Percentiles rank a stretch among this genome's conserved stretches.
Conservation (phyloP, 2,888 invertebrate species). For the Aleiodes leptofemur region DNA sequence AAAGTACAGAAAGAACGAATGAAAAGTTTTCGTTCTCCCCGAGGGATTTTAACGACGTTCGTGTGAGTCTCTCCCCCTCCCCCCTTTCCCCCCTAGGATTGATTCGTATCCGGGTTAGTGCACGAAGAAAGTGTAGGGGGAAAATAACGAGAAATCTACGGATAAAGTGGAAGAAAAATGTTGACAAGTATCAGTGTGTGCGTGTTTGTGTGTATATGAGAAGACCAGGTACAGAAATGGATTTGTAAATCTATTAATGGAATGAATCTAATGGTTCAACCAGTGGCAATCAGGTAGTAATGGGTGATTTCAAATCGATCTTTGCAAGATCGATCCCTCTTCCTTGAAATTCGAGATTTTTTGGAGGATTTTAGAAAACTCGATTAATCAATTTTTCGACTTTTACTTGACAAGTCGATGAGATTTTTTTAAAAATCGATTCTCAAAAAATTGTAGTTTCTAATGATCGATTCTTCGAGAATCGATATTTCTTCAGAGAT, state of each 20-base stretch:
- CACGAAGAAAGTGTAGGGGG: background rate
- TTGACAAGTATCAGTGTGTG: constrained; percentile 6
- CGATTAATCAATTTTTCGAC: too few relatives aligned
- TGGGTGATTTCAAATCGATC: too few relatives aligned
- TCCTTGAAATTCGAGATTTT: too few relatives aligned
- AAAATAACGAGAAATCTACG: constrained; percentile 40
- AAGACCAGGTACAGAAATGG: constrained; percentile 2
- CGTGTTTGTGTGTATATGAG: background rate
- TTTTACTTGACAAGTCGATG: too few relatives aligned
- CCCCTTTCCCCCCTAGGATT: constrained; percentile 16
- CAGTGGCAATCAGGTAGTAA: too few relatives aligned
- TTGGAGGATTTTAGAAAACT: too few relatives aligned
- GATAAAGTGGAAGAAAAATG: constrained; percentile 11
- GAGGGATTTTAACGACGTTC: constrained; percentile 31
- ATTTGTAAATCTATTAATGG: background rate
- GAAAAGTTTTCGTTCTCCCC: constrained; percentile 18
- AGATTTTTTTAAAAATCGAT: too few relatives aligned
- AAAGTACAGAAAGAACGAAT: constrained; percentile 34
- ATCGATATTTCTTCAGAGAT: too few relatives aligned
- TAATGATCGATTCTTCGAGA: too few relatives aligned
- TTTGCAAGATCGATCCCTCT: too few relatives aligned
- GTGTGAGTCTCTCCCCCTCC: background rate
- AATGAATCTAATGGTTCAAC: background rate
- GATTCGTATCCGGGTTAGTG: constrained; percentile 23
- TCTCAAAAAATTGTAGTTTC: too few relatives aligned